Conservation (phyloP, 2,888 invertebrate genomes). For the Drosophila leonis region DNA sequence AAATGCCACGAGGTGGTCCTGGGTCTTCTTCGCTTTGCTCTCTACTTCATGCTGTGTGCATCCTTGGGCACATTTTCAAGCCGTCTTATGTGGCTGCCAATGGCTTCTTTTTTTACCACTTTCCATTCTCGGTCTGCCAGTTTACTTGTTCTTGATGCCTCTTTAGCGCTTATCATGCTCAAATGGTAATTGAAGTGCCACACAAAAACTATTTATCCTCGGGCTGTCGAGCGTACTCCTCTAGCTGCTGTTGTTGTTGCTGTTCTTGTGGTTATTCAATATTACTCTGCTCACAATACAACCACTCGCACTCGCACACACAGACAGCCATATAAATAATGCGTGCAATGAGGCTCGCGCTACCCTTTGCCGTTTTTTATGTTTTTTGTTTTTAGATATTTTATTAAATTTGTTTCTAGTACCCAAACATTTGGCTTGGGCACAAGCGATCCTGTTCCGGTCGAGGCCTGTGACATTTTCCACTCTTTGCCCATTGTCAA, state of each 20-base stretch:
- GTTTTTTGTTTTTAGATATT: constrained; percentile 61
- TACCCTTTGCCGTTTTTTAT: constrained; percentile 59
- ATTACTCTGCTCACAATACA: constrained; percentile 67
- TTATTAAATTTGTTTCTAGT: constrained; percentile 79
- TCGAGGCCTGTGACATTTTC: constrained; percentile 69
- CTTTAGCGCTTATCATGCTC: constrained; percentile 82
- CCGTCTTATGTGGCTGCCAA: constrained; percentile 62
- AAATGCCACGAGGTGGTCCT: constrained; percentile 69
- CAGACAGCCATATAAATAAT: constrained; percentile 28
- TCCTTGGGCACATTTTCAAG: constrained; percentile 57
- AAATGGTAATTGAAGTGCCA: constrained; percentile 83
- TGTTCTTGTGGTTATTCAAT: constrained; percentile 75
- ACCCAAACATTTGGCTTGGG: constrained; percentile 53
- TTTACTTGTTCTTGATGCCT: constrained; percentile 66
- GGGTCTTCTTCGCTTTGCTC: not conserved
- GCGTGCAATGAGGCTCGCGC: constrained; percentile 40
- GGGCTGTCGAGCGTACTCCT: constrained; percentile 71
- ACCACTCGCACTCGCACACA: constrained; percentile 39
- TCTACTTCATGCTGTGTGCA: constrained; percentile 10
- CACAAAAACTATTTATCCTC: constrained; percentile 80
- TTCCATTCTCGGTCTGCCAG: constrained; percentile 53
- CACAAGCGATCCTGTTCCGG: constrained; percentile 38
- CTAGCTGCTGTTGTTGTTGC: constrained; percentile 50
- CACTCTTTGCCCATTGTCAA: constrained; percentile 65
- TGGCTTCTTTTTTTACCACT: constrained; percentile 57